Evolutionary conservation across 1,140 invertebrate species (phyloP).

Genomic region (Scaptomyza graminum): DNA sequence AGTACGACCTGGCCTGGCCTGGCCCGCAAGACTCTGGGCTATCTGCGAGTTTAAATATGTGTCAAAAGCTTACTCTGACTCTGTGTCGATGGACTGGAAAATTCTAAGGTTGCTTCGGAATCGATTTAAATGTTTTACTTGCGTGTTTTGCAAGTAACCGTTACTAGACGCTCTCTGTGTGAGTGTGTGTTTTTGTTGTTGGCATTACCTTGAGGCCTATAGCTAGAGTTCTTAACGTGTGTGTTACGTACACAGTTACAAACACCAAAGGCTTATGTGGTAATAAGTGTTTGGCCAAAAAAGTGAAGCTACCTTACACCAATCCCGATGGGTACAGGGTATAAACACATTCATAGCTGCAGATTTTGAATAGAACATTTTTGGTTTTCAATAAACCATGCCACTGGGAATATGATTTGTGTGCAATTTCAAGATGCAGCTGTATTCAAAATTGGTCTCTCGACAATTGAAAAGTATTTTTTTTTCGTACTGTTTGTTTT

Average conservation of each 20-base stretch:
- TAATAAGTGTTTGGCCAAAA: background rate
- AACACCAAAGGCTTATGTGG: background rate
- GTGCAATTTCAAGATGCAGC: background rate
- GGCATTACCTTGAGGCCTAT: conserved; percentile 71
- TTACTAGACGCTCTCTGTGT: conserved; percentile 20
- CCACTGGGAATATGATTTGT: conserved; percentile 2
- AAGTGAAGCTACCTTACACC: background rate
- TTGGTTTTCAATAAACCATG: conserved; percentile 17
- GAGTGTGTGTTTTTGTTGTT: background rate
- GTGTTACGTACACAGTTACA: background rate
- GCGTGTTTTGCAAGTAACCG: conserved; percentile 63
- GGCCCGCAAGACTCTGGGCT: conserved; percentile 9
- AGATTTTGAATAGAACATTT: background rate
- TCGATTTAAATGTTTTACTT: conserved; percentile 78
- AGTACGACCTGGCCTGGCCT: background rate
- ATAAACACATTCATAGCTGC: background rate
- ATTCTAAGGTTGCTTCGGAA: conserved; percentile 48
- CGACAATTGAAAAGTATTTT: background rate
- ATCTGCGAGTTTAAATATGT: conserved; percentile 19
- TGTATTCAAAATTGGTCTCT: background rate
- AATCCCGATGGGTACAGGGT: background rate
- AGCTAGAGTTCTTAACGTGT: conserved; percentile 15
- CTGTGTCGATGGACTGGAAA: conserved; percentile 39
- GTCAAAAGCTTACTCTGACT: conserved; percentile 24
- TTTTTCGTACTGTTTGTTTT: background rate